Evolutionary conservation across 2,888 invertebrate species (phyloP).

Genomic region (Argynnis bischoffii): DNA sequence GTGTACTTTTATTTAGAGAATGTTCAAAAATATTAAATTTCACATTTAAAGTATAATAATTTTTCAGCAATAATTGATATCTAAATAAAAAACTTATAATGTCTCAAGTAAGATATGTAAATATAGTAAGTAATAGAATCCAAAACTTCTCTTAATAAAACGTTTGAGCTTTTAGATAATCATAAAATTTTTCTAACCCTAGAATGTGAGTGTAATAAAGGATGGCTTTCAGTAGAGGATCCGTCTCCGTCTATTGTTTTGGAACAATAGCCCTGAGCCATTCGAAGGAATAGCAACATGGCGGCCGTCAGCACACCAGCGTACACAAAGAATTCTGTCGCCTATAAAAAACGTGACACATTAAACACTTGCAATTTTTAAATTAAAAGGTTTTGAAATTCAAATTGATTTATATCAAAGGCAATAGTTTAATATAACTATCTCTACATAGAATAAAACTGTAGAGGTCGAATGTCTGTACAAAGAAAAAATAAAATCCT

Average conservation of each 20-base stretch:
- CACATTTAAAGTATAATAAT: no score
- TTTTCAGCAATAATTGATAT: no score
- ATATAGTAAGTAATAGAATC: no score
- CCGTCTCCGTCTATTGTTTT: slow-evolving; percentile 64
- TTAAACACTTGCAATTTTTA: slow-evolving; percentile 8
- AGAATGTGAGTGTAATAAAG: slow-evolving; percentile 63
- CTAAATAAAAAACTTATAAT: no score
- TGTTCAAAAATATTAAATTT: no score
- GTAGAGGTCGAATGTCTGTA: no score
- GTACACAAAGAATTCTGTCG: slow-evolving; percentile 88
- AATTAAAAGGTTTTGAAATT: neutral
- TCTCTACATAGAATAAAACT: no score
- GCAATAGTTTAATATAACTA: neutral
- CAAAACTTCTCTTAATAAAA: neutral
- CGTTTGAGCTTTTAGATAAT: slow-evolving; percentile 21
- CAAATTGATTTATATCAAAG: neutral
- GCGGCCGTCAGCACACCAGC: slow-evolving; percentile 85
- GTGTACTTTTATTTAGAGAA: no score
- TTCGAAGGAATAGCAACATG: slow-evolving; percentile 84
- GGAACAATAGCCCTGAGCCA: slow-evolving; percentile 76
- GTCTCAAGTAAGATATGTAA: no score
- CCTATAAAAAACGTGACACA: slow-evolving; percentile 70
- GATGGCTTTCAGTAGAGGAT: slow-evolving; percentile 68
- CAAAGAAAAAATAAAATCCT: no score
- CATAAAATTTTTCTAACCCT: slow-evolving; percentile 50